These are phyloP conservation scores for Drosophila rufa DNA, from an alignment of 1,140 invertebrate genomes.

Conservation along the genomic window DNA sequence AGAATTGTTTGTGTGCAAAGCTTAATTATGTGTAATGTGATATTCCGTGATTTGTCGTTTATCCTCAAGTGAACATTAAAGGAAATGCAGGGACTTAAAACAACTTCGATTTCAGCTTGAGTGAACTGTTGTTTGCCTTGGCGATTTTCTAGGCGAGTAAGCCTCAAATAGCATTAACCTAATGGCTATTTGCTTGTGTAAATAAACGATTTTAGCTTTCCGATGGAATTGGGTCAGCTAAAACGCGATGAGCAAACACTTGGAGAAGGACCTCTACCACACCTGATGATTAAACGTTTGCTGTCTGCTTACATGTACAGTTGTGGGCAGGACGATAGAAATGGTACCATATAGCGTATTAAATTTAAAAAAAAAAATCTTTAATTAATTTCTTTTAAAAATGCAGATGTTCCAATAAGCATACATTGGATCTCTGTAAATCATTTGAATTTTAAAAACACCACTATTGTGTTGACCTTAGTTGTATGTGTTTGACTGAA, in stretches of 20 bases:
- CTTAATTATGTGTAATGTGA: conserved; percentile 39
- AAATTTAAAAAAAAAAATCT: not conserved
- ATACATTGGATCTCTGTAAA: too few relatives aligned
- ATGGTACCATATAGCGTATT: not conserved
- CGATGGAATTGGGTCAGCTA: conserved; percentile 49
- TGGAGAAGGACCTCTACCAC: conserved; percentile 33
- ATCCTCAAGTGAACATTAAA: conserved; percentile 12
- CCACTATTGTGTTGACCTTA: not conserved
- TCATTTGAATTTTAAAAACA: not conserved
- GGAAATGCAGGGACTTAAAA: conserved; percentile 15
- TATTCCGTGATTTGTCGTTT: conserved; percentile 7
- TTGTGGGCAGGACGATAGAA: not conserved
- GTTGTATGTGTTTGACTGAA: conserved; percentile 9
- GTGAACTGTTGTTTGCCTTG: conserved; percentile 35
- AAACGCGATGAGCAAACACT: conserved; percentile 49
- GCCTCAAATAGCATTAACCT: conserved; percentile 63
- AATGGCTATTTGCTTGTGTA: conserved; percentile 60
- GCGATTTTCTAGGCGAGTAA: conserved; percentile 57
- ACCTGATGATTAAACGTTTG: conserved; percentile 45
- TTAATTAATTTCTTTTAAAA: too few relatives aligned
- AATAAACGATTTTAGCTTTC: conserved; percentile 55
- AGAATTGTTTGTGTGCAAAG: not conserved
- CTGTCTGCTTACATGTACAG: conserved; percentile 12
- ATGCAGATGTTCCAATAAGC: too few relatives aligned
- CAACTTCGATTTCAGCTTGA: conserved; percentile 33